phyloP scores from a whole-genome alignment of 2,113 vertebrate genomes.

The Melozone crissalis region DNA sequence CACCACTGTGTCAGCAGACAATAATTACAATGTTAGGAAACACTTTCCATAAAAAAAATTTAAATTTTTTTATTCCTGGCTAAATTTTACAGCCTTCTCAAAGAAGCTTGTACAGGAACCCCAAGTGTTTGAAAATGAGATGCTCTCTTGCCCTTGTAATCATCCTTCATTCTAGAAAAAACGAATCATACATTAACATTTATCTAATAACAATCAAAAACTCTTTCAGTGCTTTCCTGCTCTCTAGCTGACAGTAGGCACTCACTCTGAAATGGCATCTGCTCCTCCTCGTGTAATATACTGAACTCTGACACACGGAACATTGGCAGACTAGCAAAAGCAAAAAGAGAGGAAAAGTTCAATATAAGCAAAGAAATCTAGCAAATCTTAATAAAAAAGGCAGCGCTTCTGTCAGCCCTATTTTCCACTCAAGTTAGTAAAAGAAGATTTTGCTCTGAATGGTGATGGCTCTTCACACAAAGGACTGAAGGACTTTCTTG shows the following conservation, averaged over 20 bases:
- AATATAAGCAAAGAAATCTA: neutral
- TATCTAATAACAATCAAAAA: neutral
- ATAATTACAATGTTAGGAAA: neutral
- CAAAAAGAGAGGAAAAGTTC: neutral
- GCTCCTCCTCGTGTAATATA: accelerated
- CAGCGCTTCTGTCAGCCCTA: neutral
- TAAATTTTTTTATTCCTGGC: too few relatives aligned
- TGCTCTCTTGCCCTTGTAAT: neutral
- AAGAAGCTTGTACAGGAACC: neutral
- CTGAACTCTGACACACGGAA: neutral
- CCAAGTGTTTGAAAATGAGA: neutral
- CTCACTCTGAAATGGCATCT: neutral
- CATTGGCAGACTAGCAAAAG: accelerated
- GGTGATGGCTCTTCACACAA: neutral
- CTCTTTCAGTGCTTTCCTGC: neutral
- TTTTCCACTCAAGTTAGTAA: neutral
- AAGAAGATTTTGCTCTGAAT: neutral
- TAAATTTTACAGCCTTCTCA: neutral
- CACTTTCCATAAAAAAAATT: neutral
- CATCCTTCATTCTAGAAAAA: neutral
- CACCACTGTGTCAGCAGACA: neutral
- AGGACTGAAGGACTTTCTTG: neutral
- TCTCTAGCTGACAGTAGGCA: neutral
- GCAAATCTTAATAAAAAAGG: neutral
- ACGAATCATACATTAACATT: neutral